Percentiles rank a stretch among this genome's conserved stretches.
phyloP scores from a whole-genome alignment of 2,888 invertebrate species.

The Pachycephus smyrnensis region DNA sequence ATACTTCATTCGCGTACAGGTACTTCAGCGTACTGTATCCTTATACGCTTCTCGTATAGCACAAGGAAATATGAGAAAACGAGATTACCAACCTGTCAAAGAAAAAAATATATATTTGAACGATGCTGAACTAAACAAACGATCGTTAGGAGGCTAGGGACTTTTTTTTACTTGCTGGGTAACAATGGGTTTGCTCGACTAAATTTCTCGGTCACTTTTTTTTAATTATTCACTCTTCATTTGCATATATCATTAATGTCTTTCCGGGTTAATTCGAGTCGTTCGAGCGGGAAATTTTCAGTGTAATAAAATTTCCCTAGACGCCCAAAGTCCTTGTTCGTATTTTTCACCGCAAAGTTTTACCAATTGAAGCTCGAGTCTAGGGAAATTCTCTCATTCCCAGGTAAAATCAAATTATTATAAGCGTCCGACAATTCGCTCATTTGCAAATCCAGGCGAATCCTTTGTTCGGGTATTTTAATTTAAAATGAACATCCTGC shows the following conservation, averaged over 20 bases:
- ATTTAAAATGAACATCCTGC: background rate
- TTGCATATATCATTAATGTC: background rate
- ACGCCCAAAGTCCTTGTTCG: background rate
- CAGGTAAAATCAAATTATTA: background rate
- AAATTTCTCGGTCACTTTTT: background rate
- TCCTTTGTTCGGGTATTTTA: background rate
- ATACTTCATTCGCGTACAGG: too few relatives aligned
- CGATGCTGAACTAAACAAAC: background rate
- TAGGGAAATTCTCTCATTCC: background rate
- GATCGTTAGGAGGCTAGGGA: background rate
- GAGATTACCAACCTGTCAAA: background rate
- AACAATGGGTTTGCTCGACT: background rate
- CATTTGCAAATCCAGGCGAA: background rate
- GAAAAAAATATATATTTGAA: background rate
- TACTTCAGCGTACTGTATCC: too few relatives aligned
- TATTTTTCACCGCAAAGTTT: background rate
- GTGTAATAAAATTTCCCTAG: background rate
- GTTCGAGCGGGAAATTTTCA: background rate
- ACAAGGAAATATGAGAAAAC: background rate
- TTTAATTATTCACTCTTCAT: background rate
- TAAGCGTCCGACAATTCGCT: background rate
- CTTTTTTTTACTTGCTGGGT: background rate
- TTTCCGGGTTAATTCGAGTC: background rate
- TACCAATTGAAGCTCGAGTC: background rate
- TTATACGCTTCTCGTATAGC: too few relatives aligned